These are phyloP conservation scores for Onychomys leucogaster DNA, from an alignment of 2,797 vertebrate genomes.

Conservation along the genomic window DNA sequence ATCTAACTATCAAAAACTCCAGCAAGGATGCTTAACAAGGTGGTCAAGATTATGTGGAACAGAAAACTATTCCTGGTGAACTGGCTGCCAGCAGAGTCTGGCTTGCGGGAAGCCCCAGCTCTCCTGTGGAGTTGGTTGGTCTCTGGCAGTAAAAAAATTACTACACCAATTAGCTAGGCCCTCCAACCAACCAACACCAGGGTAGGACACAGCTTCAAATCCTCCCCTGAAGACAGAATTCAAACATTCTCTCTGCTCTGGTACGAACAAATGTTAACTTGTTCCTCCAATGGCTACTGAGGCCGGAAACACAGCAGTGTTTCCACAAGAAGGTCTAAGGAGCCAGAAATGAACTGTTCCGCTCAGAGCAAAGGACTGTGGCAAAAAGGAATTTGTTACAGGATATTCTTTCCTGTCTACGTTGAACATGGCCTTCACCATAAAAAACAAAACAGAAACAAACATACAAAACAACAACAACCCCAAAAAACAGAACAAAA, in stretches of 20 bases:
- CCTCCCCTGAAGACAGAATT: slow-evolving; percentile 2
- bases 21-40: neutral
- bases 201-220: neutral
- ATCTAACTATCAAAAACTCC: neutral
- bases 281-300: slow-evolving; percentile 29
- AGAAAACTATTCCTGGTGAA: slow-evolving; percentile 19
- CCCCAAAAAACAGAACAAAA: too few species aligned
- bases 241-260: slow-evolving; percentile 1
- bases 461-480: neutral
- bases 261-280: neutral
- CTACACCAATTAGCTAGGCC: neutral
- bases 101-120: neutral
- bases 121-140: neutral
- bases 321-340: neutral
- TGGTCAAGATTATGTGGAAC: neutral
- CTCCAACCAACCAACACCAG: neutral
- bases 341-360: slow-evolving; percentile 6
- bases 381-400: neutral
- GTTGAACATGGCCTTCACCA: neutral
- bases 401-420: slow-evolving; percentile 28
- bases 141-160: too few species aligned
- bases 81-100: neutral
- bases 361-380: neutral
- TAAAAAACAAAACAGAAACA: neutral
- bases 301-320: neutral